Base-by-base conservation (phyloP, 2,113 vertebrate genomes). In the Barnardius zonarius region DNA sequence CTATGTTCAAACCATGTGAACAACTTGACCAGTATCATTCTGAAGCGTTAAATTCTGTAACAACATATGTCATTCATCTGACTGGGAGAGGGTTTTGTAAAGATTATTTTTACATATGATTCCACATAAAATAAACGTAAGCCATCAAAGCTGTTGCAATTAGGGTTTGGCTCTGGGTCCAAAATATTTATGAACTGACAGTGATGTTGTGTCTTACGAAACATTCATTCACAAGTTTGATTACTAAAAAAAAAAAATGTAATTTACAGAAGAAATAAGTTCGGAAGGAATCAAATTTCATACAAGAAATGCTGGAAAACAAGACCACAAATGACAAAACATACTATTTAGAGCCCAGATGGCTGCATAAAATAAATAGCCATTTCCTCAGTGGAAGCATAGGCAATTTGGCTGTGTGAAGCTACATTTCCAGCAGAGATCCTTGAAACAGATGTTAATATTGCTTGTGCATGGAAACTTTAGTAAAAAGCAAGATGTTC, bases 291-390 rank as follows among this genome's bases (percentile, higher is more conserved):
- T 97, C 92, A 97, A 95, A 96, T 97, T 98, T 97, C 95, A 61
- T 95, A 77, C 83, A 95, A 97, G 97, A 97, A 97, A 92, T 86
- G 67, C 55, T 82, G 93, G 63, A 96, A 98, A 98, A 98, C 93
- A 97, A 98, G 95, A 96, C 88, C 91, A 95, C 95, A 97, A 98
- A 98, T 97, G 97, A 97, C 95, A 98, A 97, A 98, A 97, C 97
- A 97, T 94, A 80, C 95, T 98, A 92, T 97, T 98, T 97, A 98
- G 97, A 98, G 97, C 97, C 97, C 98, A 98, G 98, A 98, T 98
- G 98, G 98, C 93, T 94, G 95, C 97, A 98, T 98, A 98, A 98
- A 98, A 98, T 98, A 98, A 98, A 98, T 98, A 97, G 98, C 97
- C 92, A 16, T 98, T 97, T 98, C 97, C 98, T 98, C 96, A 41